Percentiles rank a stretch among this genome's conserved stretches.
Evolutionary conservation across 2,113 vertebrate species (phyloP).

Genomic region (Clarias macrocephalus): DNA sequence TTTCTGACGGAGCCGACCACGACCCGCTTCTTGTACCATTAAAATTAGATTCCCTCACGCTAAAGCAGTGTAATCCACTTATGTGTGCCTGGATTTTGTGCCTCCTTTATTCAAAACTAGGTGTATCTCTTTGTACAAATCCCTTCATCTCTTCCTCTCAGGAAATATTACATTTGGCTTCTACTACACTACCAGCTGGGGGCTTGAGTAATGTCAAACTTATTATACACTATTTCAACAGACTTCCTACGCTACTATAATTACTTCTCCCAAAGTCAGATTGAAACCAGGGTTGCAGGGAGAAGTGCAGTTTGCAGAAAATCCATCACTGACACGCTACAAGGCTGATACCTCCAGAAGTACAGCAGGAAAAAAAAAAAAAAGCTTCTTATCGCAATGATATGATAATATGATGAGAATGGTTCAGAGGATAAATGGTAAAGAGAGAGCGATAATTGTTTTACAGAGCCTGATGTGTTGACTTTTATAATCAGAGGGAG

Average conservation of each 20-base stretch:
- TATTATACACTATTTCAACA: constrained; percentile 6
- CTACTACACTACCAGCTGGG: constrained; percentile 2
- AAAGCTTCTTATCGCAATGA: not conserved
- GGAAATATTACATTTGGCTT: constrained; percentile 57
- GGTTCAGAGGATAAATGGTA: not conserved
- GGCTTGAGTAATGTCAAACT: constrained; percentile 23
- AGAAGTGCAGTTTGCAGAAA: not conserved
- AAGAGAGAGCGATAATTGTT: no score
- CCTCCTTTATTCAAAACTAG: constrained; percentile 51
- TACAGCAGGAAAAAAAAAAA: not conserved
- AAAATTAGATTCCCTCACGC: constrained; percentile 48
- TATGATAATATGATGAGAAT: not conserved
- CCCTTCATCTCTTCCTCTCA: constrained; percentile 50
- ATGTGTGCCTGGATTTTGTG: constrained; percentile 40
- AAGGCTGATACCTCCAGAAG: not conserved
- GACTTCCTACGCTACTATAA: not conserved
- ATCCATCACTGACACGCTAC: not conserved
- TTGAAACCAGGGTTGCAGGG: not conserved
- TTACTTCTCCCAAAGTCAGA: not conserved
- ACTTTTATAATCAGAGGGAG: no score
- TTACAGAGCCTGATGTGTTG: no score
- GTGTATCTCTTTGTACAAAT: constrained; percentile 43
- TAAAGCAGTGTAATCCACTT: constrained; percentile 48
- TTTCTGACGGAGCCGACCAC: not conserved
- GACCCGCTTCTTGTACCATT: constrained; percentile 11